Conservation (phyloP, 1,140 invertebrate species). For the Macrocentrus cingulum region DNA sequence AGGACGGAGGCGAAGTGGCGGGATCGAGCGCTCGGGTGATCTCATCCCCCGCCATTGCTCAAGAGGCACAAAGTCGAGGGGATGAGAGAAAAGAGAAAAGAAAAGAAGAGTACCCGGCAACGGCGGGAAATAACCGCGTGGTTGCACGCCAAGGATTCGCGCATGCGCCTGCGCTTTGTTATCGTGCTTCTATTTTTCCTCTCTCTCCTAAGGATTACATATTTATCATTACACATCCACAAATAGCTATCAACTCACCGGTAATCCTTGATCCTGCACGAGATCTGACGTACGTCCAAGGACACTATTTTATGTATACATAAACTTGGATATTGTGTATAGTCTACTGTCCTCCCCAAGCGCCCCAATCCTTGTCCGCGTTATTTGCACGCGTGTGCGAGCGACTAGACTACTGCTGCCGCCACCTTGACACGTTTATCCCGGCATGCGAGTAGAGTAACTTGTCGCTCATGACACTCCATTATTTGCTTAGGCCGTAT, state of each 20-base stretch:
- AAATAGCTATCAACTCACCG: slow-evolving; percentile 1
- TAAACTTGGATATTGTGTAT: neutral
- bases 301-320: neutral
- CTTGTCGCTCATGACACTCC: slow-evolving; percentile 7
- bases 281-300: neutral
- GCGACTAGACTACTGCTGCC: slow-evolving; percentile 25
- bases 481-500: slow-evolving; percentile 14
- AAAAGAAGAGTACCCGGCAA: neutral
- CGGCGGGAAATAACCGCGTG: slow-evolving; percentile 3
- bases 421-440: slow-evolving; percentile 52
- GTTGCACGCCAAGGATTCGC: neutral
- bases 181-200: neutral
- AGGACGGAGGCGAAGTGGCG: too few species aligned
- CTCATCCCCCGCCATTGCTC: too few species aligned
- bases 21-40: too few species aligned
- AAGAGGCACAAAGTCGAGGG: neutral
- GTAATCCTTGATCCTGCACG: slow-evolving; percentile 14
- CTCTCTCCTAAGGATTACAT: neutral
- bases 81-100: neutral
- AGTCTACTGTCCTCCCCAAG: neutral
- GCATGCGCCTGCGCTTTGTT: too few species aligned
- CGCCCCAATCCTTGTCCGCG: slow-evolving; percentile 25
- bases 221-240: too few species aligned
- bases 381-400: slow-evolving; percentile 30
- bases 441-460: slow-evolving; percentile 27